Conservation (phyloP, 2,797 vertebrate genomes). For the Scolopax rusticola region DNA sequence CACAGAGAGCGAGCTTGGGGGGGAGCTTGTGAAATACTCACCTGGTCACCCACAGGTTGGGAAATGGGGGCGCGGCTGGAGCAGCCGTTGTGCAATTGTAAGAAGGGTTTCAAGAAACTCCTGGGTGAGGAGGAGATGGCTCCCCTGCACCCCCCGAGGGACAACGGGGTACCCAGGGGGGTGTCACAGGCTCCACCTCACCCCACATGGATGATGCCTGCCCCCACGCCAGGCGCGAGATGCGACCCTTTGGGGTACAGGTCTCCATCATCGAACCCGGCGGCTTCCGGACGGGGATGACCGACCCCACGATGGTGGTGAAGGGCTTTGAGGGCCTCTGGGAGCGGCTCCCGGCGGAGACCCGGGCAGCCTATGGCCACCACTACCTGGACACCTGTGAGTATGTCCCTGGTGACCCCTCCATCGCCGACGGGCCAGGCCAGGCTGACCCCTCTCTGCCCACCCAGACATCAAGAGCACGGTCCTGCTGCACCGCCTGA, state of each 20-base stretch:
- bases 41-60: accelerated
- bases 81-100: accelerated
- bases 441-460: background rate
- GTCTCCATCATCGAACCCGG: constrained; percentile 73
- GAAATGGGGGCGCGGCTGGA: background rate
- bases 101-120: background rate
- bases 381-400: constrained; percentile 43
- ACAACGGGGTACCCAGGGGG: accelerated
- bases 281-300: constrained; percentile 17
- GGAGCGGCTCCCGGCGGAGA: background rate
- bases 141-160: background rate
- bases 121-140: background rate
- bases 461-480: background rate
- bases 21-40: background rate
- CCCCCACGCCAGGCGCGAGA: background rate
- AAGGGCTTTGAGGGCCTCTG: background rate
- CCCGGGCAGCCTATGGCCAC: constrained; percentile 51
- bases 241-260: background rate
- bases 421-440: accelerated
- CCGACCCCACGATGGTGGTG: accelerated
- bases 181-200: accelerated
- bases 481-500: background rate
- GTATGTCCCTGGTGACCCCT: accelerated
- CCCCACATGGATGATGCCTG: accelerated
- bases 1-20: accelerated